These are phyloP conservation scores for Hetaerina americana DNA, from an alignment of 1,140 invertebrate species.

Conservation along the genomic window DNA sequence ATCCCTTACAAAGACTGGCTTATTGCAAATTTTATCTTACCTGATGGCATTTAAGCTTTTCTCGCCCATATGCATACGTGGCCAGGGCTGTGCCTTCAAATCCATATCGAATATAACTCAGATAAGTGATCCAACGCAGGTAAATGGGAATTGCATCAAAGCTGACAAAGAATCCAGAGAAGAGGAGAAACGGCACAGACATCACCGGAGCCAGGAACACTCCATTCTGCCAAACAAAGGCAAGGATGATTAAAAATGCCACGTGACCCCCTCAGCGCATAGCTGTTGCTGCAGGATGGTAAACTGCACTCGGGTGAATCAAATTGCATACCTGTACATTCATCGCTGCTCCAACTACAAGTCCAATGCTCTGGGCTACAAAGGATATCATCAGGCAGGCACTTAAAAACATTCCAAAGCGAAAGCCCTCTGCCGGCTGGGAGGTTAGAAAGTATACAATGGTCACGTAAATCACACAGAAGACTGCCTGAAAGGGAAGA, in stretches of 20 bases:
- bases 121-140: slow-evolving; percentile 88
- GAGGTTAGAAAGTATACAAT: slow-evolving; percentile 93
- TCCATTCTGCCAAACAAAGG: slow-evolving; percentile 54
- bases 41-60: slow-evolving; percentile 64
- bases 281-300: too few species aligned
- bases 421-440: slow-evolving; percentile 68
- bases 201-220: slow-evolving; percentile 92
- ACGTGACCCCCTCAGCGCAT: too few species aligned
- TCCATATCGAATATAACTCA: slow-evolving; percentile 89
- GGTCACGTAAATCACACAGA: slow-evolving; percentile 81
- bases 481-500: slow-evolving; percentile 52
- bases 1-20: too few species aligned
- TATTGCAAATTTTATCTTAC: slow-evolving; percentile 25
- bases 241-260: neutral
- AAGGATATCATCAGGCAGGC: slow-evolving; percentile 85
- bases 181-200: slow-evolving; percentile 87
- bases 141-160: slow-evolving; percentile 93
- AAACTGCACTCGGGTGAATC: too few species aligned
- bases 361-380: slow-evolving; percentile 87
- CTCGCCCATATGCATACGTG: slow-evolving; percentile 75
- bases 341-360: slow-evolving; percentile 90
- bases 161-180: slow-evolving; percentile 93
- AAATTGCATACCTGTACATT: slow-evolving; percentile 70
- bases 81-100: slow-evolving; percentile 91
- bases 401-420: slow-evolving; percentile 80